These are phyloP conservation scores for Poicephalus meyeri DNA, from an alignment of 2,113 vertebrate species.

Conservation along the genomic window DNA sequence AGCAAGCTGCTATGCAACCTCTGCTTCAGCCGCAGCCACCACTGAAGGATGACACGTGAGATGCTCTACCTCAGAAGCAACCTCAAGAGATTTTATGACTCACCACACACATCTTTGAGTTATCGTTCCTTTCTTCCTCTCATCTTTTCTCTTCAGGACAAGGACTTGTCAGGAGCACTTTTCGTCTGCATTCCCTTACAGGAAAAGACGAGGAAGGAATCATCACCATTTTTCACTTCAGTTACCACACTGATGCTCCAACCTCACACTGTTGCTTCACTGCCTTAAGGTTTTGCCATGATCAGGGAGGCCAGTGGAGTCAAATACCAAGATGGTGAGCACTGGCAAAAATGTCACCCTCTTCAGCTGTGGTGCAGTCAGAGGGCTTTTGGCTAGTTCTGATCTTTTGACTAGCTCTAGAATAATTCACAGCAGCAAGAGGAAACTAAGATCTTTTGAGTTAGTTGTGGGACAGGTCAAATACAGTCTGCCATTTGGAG, in stretches of 20 bases:
- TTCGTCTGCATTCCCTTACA: not conserved
- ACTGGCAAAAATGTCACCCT: not conserved
- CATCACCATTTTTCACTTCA: not conserved
- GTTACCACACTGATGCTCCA: not conserved
- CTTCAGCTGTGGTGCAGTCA: not conserved
- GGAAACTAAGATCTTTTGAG: not conserved
- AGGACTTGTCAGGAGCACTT: not conserved
- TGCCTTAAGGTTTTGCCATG: not conserved
- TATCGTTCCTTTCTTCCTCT: not conserved
- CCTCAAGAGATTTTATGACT: not conserved
- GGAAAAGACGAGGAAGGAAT: not conserved
- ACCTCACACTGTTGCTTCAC: not conserved
- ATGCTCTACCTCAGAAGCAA: not conserved
- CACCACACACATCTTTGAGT: not conserved
- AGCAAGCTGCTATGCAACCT: not conserved
- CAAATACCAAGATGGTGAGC: not conserved
- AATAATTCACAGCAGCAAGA: not conserved
- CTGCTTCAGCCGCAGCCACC: not conserved
- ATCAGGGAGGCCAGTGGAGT: not conserved
- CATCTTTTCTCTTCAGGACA: not conserved
- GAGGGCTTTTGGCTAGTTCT: not conserved
- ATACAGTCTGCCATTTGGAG: not conserved
- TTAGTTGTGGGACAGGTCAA: not conserved
- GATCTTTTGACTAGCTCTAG: not conserved
- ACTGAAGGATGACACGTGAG: not conserved